A percentile compares a stretch with the other conserved stretches of the same genome.
Evolutionary conservation across 2,888 invertebrate species (phyloP).

Genomic region (Pachycephus smyrnensis): DNA sequence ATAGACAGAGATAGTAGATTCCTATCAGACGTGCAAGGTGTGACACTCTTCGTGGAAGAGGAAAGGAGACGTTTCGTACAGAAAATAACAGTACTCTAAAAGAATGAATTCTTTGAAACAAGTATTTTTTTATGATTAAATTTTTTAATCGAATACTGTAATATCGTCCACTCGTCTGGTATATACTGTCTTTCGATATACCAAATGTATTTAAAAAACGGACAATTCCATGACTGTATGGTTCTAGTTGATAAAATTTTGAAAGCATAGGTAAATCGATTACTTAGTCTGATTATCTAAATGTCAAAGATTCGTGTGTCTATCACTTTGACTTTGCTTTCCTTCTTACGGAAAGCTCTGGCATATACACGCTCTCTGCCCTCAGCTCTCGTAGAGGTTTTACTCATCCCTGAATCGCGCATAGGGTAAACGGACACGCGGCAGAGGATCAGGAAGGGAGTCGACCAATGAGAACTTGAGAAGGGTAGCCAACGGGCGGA

Average conservation of each 20-base stretch:
- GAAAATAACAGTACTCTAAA: not conserved
- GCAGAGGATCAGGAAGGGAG: constrained; percentile 35
- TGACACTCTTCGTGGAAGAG: no score
- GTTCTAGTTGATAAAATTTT: not conserved
- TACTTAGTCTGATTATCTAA: not conserved
- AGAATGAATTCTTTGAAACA: not conserved
- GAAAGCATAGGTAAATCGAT: not conserved
- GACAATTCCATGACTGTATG: not conserved
- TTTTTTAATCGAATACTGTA: not conserved
- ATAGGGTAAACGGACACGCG: constrained; percentile 37
- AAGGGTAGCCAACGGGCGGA: constrained; percentile 47
- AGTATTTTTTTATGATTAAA: not conserved
- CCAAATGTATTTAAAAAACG: not conserved
- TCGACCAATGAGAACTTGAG: constrained; percentile 37
- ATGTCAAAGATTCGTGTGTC: not conserved
- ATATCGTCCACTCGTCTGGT: not conserved
- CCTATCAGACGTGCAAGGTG: no score
- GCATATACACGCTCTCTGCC: not conserved
- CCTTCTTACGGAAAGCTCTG: not conserved
- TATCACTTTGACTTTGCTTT: not conserved
- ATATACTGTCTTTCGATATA: not conserved
- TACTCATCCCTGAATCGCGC: constrained; percentile 6
- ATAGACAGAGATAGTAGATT: no score
- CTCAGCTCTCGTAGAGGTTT: not conserved
- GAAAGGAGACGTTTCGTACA: no score